Evolutionary conservation across 2,113 vertebrate species (phyloP), one percentile per base, ranked within the genome.

Genomic region (Heteronetta atricapilla): DNA sequence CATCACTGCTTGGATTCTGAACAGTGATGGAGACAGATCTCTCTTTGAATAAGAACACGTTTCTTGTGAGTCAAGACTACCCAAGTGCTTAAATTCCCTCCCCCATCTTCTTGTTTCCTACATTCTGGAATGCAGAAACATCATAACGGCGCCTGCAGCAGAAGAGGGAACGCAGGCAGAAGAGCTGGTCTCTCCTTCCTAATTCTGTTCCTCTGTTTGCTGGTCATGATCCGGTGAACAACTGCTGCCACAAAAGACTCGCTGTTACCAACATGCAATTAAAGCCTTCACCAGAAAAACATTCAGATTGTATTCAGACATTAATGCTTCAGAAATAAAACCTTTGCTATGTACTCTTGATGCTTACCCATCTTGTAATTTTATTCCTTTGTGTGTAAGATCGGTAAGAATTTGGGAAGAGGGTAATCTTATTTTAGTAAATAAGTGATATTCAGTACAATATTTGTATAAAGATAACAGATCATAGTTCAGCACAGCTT

Each of bases 171-270:
- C 36, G 18, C 5, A 1, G 56, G 48, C 53, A 89, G 36, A 46
- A 94, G 16, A 88, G 56, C 8, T 52, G 50, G 31, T 59, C 79
- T 86, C 69, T 6, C 82, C 75, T 76, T 93, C 66, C 76, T 59
- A 79, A 66, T 67, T 76, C 68, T 73, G n/a, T 40, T 95, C 68
- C 31, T 89, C 70, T 60, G 82, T 46, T 73, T 92, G 88, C 59
- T 82, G 46, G 82, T 82, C 55, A 26, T 14, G 55, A 83, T 69
- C 46, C 73, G 84, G 14, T 9, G 64, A 50, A 34, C 1, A 1
- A 83, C 3, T 82, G 73, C 34, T 40, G 33, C 72, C 88, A 94
- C 93, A 93, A 92, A 88, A 90, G 86, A 26, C 62, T 38, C 86
- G 28, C 87, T 95, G 82, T 89, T 88, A 90, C 17, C 75, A 58